Evolutionary conservation across 1,140 invertebrate genomes (phyloP), one percentile per base, ranked within the genome.

Genomic region (Halictus rubicundus): DNA sequence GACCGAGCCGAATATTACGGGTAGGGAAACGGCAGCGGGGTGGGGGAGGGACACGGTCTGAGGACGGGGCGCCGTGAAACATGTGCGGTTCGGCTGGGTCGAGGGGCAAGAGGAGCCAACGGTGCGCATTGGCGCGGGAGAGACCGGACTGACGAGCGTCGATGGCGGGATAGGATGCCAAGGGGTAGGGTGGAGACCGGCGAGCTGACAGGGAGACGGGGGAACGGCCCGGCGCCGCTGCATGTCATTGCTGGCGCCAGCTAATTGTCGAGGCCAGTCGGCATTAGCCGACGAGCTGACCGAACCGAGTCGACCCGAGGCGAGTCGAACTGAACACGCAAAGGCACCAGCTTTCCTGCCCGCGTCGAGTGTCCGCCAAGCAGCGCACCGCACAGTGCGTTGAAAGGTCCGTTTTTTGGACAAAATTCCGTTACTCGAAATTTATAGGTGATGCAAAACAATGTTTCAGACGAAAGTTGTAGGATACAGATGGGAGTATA

Each of bases 191-290:
- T 9, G 14, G 61, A 61, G 46, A 42, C 42, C 39, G 49, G 37
- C 12, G 27, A 8, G 23, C 42, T 42, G 61, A 19, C 57, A 57
- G 54, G 25, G 70, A 76, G 85, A 74, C 71, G 68, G 83, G 83
- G 52, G 64, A 72, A 71, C 79, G 65, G 63, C 76, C 80, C 89
- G 88, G 87, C 89, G 89, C 88, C 89, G 89, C 89, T 90, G 85
- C 90, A 89, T 91, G 89, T 91, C 90, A 91, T 88, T 91, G 89
- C 90, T 91, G 90, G 90, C 90, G 89, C 90, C 90, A 91, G 89
- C 90, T 91, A 91, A 90, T 91, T 91, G 89, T 90, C 90, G 90
- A 91, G 89, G 89, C 90, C 90, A 91, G 88, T 89, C 90, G 88
- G 89, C 89, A 87, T 90, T 88, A 89, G 88, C 89, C 89, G 89